Conservation (phyloP, 1,140 invertebrate genomes). For the Caenorhabditis tropicalis region DNA sequence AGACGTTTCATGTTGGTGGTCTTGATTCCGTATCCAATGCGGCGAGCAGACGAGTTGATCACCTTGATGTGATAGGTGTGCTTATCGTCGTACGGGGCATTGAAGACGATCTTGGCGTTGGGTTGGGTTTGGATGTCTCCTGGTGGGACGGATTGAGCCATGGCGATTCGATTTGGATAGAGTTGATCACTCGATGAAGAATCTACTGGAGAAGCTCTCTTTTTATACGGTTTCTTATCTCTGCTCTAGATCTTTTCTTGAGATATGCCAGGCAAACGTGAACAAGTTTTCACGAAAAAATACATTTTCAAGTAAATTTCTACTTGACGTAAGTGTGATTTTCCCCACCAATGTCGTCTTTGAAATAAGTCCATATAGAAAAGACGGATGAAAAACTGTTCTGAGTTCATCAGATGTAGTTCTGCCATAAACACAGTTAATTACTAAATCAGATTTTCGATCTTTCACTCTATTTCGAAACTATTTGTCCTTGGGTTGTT, state of each 20-base stretch:
- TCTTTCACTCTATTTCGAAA: background rate
- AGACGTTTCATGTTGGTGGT: slow-evolving; percentile 56
- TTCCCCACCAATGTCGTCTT: no score
- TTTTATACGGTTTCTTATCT: background rate
- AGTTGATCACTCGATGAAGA: background rate
- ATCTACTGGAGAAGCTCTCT: background rate
- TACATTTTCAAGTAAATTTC: background rate
- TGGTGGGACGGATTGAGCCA: slow-evolving; percentile 55
- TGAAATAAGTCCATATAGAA: no score
- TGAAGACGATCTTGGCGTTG: slow-evolving; percentile 57
- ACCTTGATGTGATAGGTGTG: slow-evolving; percentile 57
- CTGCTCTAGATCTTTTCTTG: background rate
- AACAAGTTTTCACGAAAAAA: background rate
- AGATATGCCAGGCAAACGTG: background rate
- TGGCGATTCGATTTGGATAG: background rate
- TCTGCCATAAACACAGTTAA: no score
- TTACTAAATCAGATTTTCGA: background rate
- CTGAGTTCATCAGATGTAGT: no score
- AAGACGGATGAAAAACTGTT: no score
- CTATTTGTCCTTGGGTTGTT: background rate
- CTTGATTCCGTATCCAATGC: slow-evolving; percentile 57
- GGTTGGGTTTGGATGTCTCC: slow-evolving; percentile 58
- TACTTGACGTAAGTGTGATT: no score
- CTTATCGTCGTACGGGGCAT: slow-evolving; percentile 59
- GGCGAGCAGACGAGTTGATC: slow-evolving; percentile 53